Base-by-base conservation (phyloP, 2,888 invertebrate genomes). In the Clistopyga incitator region DNA sequence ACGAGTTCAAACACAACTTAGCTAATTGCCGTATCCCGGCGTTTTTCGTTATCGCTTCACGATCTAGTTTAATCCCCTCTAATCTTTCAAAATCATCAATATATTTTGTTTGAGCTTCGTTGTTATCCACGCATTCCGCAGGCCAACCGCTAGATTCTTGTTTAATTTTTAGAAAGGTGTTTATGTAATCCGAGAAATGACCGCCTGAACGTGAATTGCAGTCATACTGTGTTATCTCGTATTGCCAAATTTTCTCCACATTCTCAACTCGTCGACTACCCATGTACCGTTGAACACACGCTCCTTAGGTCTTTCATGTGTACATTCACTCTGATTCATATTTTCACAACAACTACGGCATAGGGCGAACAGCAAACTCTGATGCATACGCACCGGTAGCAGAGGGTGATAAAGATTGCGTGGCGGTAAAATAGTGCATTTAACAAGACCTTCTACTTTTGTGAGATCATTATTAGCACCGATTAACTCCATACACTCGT, bases 241-340 rank as follows among this genome's bases (percentile, higher is more conserved):
- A 92, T 74, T 90, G 85, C 89, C 90, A 91, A 6, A 92, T 88
- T 82, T 91, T 90, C 34, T 84, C 83, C 4, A 90, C 81, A 50
- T 87, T 56, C 85, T 50, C 6, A 92, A 64, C 79, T 91, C 91
- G 18, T 88, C 88, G 6, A 89, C 88, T 38, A 90, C 87, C 90
- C 90, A 92, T 0, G 90, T 91, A 0, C 91, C n/a, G n/a, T n/a
- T n/a, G n/a, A n/a, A n/a, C n/a, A n/a, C n/a, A n/a, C n/a, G n/a
- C n/a, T n/a, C n/a, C 6, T 3, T 34, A 29, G 81, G 82, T 20
- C 87, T 83, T 1, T 59, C 65, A 72, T 89, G 89, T 0, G 42
- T 34, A 76, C 91, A 91, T 10, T 50, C 18, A 0, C 67, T 42
- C 64, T 85, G 85, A 29, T n/a, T 61, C 64, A 42, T 42, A 38